phyloP scores from a whole-genome alignment of 2,797 vertebrate genomes.

The Clarias laeviceps region DNA sequence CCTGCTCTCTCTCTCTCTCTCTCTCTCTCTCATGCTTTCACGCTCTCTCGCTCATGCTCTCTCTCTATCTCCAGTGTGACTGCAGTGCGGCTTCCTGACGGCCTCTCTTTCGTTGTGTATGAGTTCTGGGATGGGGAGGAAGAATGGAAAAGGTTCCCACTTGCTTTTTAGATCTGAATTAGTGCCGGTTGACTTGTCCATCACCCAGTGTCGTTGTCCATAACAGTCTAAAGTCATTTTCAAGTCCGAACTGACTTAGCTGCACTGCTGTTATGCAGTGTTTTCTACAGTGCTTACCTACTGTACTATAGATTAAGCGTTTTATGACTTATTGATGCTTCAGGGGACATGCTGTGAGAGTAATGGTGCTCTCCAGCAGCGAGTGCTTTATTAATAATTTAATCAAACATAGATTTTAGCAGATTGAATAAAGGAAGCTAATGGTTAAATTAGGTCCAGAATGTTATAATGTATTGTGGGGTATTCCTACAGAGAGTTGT shows the following conservation, averaged over 20 bases:
- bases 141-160: conserved; percentile 88
- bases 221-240: conserved; percentile 1
- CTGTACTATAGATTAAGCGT: conserved; percentile 18
- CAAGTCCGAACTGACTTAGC: not conserved
- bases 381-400: conserved; percentile 46
- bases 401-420: conserved; percentile 42
- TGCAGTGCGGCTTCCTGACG: conserved; percentile 86
- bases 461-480: not conserved
- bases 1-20: not conserved
- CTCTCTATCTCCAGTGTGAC: conserved; percentile 76
- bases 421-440: not conserved
- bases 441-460: conserved; percentile 17
- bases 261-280: conserved; percentile 10
- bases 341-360: conserved; percentile 26
- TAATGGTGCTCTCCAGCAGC: conserved; percentile 20
- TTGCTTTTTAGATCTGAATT: not conserved
- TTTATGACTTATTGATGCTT: conserved; percentile 43
- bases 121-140: conserved; percentile 98
- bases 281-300: not conserved
- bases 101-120: conserved; percentile 90
- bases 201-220: not conserved
- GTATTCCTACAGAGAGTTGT: not conserved
- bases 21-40: conserved; percentile 5
- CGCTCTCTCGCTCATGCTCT: conserved; percentile 11
- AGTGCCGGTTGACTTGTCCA: not conserved